These are phyloP conservation scores for Girardinus metallicus DNA, from an alignment of 2,797 vertebrate genomes.

Conservation along the genomic window DNA sequence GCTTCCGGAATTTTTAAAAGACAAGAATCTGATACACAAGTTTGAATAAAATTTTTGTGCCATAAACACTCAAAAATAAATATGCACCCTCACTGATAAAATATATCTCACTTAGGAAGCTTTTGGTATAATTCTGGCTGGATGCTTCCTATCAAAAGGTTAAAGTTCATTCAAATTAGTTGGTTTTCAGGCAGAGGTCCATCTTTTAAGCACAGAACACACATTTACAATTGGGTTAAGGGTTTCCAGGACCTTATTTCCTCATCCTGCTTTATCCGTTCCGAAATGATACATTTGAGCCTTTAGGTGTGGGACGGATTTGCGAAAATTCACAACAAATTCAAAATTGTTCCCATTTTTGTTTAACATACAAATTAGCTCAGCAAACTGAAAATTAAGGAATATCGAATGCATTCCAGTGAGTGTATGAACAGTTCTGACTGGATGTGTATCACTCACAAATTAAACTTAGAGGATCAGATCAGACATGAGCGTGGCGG, in stretches of 20 bases:
- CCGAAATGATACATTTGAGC: not conserved
- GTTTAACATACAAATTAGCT: not conserved
- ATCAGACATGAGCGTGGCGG: not conserved
- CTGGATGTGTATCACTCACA: not conserved
- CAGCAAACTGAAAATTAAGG: not conserved
- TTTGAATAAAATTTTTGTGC: not conserved
- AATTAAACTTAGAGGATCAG: not conserved
- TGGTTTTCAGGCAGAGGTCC: not conserved
- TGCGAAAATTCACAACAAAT: not conserved
- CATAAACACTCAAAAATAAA: not conserved
- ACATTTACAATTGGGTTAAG: not conserved
- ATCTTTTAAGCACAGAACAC: not conserved
- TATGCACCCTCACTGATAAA: not conserved
- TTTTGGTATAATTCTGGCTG: not conserved
- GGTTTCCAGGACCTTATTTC: not conserved
- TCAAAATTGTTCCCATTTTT: not conserved
- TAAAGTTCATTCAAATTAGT: not conserved
- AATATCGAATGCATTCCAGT: not conserved
- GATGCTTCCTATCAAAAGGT: not conserved
- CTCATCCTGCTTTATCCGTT: not conserved
- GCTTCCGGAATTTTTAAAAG: not conserved
- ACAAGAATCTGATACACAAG: not conserved
- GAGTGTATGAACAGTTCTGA: not conserved
- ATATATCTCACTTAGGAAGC: not conserved
- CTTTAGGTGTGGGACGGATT: not conserved